Percentiles rank a stretch among this genome's conserved stretches.
Evolutionary conservation across 92 coral and sea anemone genomes (phyloP).

Genomic region (Blastomussa wellsi): DNA sequence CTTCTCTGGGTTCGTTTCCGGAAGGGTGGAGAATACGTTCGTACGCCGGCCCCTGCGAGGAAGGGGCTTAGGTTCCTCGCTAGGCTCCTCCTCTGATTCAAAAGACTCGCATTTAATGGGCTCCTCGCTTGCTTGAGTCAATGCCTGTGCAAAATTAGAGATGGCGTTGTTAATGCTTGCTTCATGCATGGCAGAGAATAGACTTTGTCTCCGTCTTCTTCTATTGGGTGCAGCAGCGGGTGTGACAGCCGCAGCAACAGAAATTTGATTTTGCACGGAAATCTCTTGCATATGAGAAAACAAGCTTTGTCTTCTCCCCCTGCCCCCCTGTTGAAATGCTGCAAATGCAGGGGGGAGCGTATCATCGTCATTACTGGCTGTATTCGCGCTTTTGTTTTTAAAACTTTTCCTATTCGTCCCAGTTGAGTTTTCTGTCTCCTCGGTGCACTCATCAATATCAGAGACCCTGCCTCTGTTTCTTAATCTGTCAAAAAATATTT

Average conservation of each 20-base stretch:
- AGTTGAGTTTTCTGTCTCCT: neutral
- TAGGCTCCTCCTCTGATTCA: constrained; percentile 4
- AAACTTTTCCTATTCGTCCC: neutral
- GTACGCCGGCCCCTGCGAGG: constrained; percentile 39
- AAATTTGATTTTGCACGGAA: constrained; percentile 22
- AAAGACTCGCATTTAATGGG: constrained; percentile 8
- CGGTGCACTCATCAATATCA: neutral
- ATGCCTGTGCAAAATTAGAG: constrained; percentile 24
- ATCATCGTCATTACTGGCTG: constrained; percentile 1
- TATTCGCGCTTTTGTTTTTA: neutral
- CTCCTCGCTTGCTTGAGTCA: constrained; percentile 5
- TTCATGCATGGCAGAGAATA: constrained; percentile 65
- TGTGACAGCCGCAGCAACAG: constrained; percentile 4
- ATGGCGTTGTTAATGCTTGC: constrained; percentile 47
- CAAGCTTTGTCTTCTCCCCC: constrained; percentile 50
- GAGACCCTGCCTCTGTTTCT: constrained; percentile 14
- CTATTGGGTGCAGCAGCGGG: constrained; percentile 9
- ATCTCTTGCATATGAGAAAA: constrained; percentile 42
- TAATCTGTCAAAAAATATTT: neutral
- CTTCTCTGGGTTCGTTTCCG: constrained; percentile 24
- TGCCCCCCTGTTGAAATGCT: constrained; percentile 22
- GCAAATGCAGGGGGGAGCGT: constrained; percentile 17
- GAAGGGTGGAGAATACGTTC: constrained; percentile 52
- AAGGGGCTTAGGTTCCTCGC: constrained; percentile 17
- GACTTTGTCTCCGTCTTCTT: constrained; percentile 50